Conservation (phyloP, 2,888 invertebrate species). For the Lamproptera curius region DNA sequence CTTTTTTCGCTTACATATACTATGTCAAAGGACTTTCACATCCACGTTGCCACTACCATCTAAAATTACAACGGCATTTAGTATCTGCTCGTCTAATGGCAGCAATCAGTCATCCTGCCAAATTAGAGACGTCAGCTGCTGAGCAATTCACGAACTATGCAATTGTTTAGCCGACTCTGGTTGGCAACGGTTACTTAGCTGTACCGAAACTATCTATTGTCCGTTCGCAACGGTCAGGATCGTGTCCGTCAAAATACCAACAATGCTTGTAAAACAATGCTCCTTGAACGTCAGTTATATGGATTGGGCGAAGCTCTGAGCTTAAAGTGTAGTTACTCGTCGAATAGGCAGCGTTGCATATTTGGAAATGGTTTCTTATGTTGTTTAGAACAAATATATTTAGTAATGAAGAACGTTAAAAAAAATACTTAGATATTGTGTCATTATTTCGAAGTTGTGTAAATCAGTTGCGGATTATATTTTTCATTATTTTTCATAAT, state of each 20-base stretch:
- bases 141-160: conserved; percentile 41
- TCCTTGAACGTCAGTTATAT: conserved; percentile 26
- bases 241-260: conserved; percentile 65
- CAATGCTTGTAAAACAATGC: conserved; percentile 34
- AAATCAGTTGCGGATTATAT: too few species aligned
- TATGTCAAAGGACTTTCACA: too few species aligned
- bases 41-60: too few species aligned
- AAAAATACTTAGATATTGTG: too few species aligned
- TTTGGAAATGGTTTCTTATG: too few species aligned
- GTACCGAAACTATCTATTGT: conserved; percentile 46
- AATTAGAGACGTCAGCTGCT: conserved; percentile 46
- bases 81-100: conserved; percentile 34
- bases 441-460: too few species aligned
- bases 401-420: too few species aligned
- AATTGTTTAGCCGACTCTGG: conserved; percentile 43
- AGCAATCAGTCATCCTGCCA: conserved; percentile 55
- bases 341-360: too few species aligned
- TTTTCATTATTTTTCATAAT: too few species aligned
- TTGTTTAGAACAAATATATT: too few species aligned
- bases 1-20: too few species aligned
- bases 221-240: conserved; percentile 56
- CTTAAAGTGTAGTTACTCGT: too few species aligned
- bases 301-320: background rate
- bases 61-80: conserved; percentile 16
- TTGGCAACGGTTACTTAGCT: conserved; percentile 42